Conservation (phyloP, 2,888 invertebrate species). For the Zootermopsis nevadensis region DNA sequence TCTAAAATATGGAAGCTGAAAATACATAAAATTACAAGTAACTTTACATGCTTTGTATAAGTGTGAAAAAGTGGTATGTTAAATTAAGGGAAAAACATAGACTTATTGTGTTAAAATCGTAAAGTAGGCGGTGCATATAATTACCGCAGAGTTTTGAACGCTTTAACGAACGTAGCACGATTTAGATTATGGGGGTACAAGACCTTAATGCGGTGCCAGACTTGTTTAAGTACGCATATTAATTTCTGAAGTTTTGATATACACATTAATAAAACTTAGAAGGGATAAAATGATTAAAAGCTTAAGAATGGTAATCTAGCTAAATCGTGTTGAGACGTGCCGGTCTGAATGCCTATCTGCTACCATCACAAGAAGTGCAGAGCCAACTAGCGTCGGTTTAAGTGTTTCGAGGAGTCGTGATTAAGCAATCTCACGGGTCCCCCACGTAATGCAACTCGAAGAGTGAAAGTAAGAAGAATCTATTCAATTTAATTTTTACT, state of each 20-base stretch:
- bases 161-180: no score
- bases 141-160: no score
- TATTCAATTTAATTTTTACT: slow-evolving; percentile 29
- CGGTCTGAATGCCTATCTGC: neutral
- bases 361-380: neutral
- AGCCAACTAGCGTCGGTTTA: neutral
- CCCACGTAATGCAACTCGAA: neutral
- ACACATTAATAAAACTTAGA: neutral
- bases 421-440: neutral
- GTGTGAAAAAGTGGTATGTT: no score
- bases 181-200: no score
- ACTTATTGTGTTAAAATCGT: no score
- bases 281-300: neutral
- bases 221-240: neutral
- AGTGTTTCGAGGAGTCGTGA: neutral
- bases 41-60: no score
- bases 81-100: no score
- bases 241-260: slow-evolving; percentile 1
- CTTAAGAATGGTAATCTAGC: neutral
- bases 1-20: no score
- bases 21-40: no score
- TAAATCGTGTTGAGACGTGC: neutral
- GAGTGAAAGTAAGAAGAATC: slow-evolving; percentile 18
- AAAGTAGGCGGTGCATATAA: no score
- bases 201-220: neutral